Percentiles rank a stretch among this genome's conserved stretches.
Conservation (phyloP, 2,113 vertebrate genomes). For the Serilophus lunatus region DNA sequence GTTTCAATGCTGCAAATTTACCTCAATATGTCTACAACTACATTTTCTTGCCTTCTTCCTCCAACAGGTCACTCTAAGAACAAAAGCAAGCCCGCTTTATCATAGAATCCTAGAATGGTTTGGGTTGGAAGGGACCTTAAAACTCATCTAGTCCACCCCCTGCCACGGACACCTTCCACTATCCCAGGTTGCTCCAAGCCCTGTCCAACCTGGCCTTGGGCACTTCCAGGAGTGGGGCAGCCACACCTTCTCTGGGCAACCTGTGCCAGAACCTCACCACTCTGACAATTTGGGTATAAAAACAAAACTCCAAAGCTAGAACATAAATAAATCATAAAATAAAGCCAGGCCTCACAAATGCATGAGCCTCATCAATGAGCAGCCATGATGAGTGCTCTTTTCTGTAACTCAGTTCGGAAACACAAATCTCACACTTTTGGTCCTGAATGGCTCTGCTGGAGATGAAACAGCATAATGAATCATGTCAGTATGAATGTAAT, state of each 20-base stretch:
- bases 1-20: not conserved
- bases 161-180: not conserved
- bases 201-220: not conserved
- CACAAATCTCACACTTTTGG: not conserved
- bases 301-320: not conserved
- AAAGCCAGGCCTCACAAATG: not conserved
- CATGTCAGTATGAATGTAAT: not conserved
- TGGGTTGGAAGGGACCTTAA: not conserved
- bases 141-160: not conserved
- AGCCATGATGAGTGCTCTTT: not conserved
- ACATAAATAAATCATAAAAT: not conserved
- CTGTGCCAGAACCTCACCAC: not conserved
- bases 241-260: not conserved
- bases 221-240: not conserved
- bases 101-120: not conserved
- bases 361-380: not conserved
- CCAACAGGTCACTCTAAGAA: not conserved
- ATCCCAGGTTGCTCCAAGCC: not conserved
- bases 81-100: not conserved
- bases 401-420: not conserved
- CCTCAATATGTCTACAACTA: not conserved
- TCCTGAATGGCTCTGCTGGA: not conserved
- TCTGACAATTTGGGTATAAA: not conserved
- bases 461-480: not conserved
- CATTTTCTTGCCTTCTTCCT: not conserved